Evolutionary conservation across 2,888 invertebrate genomes (phyloP).

Genomic region (Xestobium rufovillosum): DNA sequence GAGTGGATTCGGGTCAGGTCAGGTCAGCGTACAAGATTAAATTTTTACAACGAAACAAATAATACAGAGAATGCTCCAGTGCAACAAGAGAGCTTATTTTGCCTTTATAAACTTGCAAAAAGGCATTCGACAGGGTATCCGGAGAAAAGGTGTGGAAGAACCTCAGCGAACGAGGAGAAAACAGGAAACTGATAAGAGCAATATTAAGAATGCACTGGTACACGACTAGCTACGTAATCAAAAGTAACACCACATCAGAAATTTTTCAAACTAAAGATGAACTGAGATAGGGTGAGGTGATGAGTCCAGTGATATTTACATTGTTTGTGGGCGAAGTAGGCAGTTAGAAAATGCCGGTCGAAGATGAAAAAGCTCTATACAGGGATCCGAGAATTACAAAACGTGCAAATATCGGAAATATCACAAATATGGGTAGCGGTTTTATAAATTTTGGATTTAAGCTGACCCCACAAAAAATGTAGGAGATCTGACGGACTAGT

Average conservation of each 20-base stretch:
- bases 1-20: constrained; percentile 13
- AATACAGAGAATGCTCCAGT: constrained; percentile 3
- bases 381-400: too few relatives aligned
- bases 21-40: constrained; percentile 12
- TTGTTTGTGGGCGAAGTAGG: too few relatives aligned
- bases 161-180: constrained; percentile 9
- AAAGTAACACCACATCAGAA: constrained; percentile 6
- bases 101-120: constrained; percentile 11
- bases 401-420: too few relatives aligned
- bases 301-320: constrained; percentile 11
- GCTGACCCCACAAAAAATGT: too few relatives aligned
- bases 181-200: constrained; percentile 8
- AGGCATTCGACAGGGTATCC: constrained; percentile 13
- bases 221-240: constrained; percentile 7
- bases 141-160: constrained; percentile 9
- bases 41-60: constrained; percentile 14
- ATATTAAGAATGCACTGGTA: constrained; percentile 8
- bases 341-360: too few relatives aligned
- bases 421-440: too few relatives aligned
- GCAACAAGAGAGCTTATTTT: constrained; percentile 1
- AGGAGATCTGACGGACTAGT: too few relatives aligned
- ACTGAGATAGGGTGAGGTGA: constrained; percentile 10
- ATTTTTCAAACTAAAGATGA: constrained; percentile 3
- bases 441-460: too few relatives aligned
- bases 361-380: too few relatives aligned